Base-by-base conservation (phyloP, 2,113 vertebrate species). In the Nibea coibor region DNA sequence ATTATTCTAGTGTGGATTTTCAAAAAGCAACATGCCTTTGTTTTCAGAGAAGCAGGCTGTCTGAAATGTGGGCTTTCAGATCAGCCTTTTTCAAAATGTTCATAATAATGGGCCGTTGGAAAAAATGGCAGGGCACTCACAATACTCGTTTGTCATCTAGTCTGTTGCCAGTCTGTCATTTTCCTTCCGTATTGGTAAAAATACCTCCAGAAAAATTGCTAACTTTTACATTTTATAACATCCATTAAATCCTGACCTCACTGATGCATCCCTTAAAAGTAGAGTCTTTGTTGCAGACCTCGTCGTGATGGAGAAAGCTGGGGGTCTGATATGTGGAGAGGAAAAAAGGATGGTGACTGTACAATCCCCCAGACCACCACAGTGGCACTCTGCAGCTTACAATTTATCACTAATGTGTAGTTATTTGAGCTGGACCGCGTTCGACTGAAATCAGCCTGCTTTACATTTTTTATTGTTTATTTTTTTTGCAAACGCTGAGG, bases 331-430 rank as follows among this genome's bases (percentile, higher is more conserved):
- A 22, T 75, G 54, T 69, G 48, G 66, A 50, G 39, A 70, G 1
- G 35, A 39, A 39, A 75, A 76, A 67, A 15, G 12, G 61, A 61
- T 59, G 17, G 45, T 81, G 70, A 68, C 76, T 43, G 57, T 39
- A 45, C 17, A 62, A 50, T 75, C 80, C 58, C 45, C 43, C 24
- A 63, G 59, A 70, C 43, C 35, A 47, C 54, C 61, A 26, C 72
- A 28, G 75, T 65, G 39, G 48, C 16, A n/a, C 78, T 67, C 66
- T 65, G 51, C 78, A 81, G 78, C 70, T 59, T 59, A 58, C n/a
- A 72, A 72, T 73, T 59, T 53, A 72, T 82, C 56, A 14, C 59
- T 54, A 50, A 82, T 69, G 28, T 48, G 35, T 47, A 51, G 31
- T 73, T 75, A 61, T 82, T 74, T 73, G 31, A 84, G 22, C 54